These are phyloP conservation scores for Hypotaenidia philippensis DNA, from an alignment of 2,797 vertebrate species.

Conservation along the genomic window DNA sequence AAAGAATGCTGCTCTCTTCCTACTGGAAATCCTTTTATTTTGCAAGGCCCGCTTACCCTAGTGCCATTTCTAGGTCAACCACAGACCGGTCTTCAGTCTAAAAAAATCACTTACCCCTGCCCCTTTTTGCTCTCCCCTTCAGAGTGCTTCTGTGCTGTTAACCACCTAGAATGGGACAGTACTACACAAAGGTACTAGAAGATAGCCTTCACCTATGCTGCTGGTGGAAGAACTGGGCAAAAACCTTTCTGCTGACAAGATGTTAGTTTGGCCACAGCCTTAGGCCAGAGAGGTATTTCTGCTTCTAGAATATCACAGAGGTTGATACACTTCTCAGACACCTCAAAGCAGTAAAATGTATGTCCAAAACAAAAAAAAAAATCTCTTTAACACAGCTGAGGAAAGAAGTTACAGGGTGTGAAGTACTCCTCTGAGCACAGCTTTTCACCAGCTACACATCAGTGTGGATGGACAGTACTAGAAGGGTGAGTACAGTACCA, in stretches of 20 bases:
- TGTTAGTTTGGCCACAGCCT: not conserved
- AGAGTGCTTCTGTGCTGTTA: not conserved
- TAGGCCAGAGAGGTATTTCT: not conserved
- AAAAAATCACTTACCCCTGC: not conserved
- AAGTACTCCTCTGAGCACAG: not conserved
- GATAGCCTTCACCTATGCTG: not conserved
- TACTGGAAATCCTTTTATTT: not conserved
- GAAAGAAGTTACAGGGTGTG: not conserved
- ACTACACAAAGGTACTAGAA: not conserved
- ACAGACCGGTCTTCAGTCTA: not conserved
- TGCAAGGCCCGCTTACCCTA: not conserved
- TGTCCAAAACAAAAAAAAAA: not conserved
- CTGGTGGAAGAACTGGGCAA: not conserved
- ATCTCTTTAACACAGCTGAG: not conserved
- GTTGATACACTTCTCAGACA: not conserved
- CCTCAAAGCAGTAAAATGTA: not conserved
- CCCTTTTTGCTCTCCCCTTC: not conserved
- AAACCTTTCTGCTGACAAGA: not conserved
- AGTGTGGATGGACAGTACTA: accelerated
- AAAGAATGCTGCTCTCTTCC: not conserved
- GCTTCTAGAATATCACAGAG: not conserved
- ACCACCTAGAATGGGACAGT: not conserved
- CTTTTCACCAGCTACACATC: not conserved
- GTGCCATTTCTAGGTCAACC: not conserved
- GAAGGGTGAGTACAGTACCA: too few species aligned